These are phyloP conservation scores for Eristalis pertinax DNA, from an alignment of 2,888 invertebrate genomes.

Conservation along the genomic window DNA sequence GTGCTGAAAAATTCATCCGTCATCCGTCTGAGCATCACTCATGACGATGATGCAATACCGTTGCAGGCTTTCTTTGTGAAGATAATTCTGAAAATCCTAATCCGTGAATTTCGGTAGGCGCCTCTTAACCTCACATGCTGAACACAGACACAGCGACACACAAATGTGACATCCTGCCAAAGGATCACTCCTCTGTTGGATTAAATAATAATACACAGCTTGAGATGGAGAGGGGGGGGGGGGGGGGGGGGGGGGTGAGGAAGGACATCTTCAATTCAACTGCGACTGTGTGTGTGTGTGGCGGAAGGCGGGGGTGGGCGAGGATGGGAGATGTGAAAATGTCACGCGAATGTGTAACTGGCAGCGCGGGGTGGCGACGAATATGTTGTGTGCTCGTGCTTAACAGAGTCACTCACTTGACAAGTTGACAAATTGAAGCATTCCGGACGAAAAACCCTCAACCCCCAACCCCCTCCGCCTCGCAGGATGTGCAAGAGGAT, in stretches of 20 bases:
- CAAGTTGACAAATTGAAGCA: conserved; percentile 71
- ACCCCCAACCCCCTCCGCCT: too few relatives aligned
- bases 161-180: conserved; percentile 1
- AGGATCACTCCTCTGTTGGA: conserved; percentile 18
- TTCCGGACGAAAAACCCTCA: too few relatives aligned
- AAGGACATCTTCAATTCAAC: background rate
- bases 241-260: background rate
- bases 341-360: conserved; percentile 27
- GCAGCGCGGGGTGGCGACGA: conserved; percentile 5
- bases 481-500: conserved; percentile 22
- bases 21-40: background rate
- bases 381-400: conserved; percentile 52
- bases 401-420: conserved; percentile 65
- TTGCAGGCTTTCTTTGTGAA: background rate
- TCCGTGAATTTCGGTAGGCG: conserved; percentile 58
- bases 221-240: background rate
- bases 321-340: conserved; percentile 4
- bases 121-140: conserved; percentile 66
- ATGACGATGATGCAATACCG: too few relatives aligned
- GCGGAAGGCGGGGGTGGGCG: background rate
- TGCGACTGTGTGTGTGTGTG: background rate
- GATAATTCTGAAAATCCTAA: conserved; percentile 36
- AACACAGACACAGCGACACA: background rate
- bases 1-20: background rate
- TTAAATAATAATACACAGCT: conserved; percentile 64